A percentile compares a stretch with the other conserved stretches of the same genome.
Evolutionary conservation across 2,888 invertebrate species (phyloP).

Genomic region (Lithosia quadra): DNA sequence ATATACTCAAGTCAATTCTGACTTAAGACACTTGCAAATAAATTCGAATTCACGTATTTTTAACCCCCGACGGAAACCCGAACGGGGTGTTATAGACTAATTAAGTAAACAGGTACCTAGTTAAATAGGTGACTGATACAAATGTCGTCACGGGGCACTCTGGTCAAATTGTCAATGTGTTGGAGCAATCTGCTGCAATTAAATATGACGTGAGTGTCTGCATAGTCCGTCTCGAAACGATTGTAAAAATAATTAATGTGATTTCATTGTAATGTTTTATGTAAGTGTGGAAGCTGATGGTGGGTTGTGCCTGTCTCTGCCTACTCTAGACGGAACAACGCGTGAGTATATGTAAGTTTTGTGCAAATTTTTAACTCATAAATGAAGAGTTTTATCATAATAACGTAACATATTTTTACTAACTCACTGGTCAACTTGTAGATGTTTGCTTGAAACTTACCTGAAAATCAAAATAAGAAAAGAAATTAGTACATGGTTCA

Average conservation of each 20-base stretch:
- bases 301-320: not conserved
- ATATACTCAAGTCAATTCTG: no score
- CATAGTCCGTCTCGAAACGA: not conserved
- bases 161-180: constrained; percentile 66
- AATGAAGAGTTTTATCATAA: no score
- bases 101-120: not conserved
- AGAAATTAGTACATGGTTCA: constrained; percentile 8
- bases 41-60: no score
- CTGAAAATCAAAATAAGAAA: constrained; percentile 34
- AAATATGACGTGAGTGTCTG: constrained; percentile 72
- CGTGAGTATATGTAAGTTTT: not conserved
- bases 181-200: constrained; percentile 71
- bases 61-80: no score
- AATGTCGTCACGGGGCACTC: constrained; percentile 37
- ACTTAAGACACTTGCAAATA: no score
- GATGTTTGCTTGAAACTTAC: constrained; percentile 37
- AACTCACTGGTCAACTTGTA: not conserved
- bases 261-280: not conserved
- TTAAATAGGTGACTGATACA: not conserved
- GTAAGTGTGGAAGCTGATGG: not conserved
- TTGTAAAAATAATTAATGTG: not conserved
- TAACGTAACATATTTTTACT: not conserved
- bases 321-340: not conserved
- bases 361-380: no score
- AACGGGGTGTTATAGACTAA: no score